Base-by-base conservation (phyloP, 2,888 invertebrate species). In the Labia minor region DNA sequence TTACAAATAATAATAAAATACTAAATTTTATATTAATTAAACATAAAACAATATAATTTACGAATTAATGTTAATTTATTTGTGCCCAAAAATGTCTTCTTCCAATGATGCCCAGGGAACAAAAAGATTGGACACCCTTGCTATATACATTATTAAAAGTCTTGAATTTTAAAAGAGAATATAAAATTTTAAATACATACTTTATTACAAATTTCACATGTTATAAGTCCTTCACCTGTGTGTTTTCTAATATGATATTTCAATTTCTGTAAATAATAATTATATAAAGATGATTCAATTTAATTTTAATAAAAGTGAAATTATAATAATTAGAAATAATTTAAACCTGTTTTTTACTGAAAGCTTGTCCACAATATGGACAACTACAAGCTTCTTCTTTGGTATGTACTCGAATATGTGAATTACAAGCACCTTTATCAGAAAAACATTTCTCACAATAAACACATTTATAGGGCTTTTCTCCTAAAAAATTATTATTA, bases 241-340 rank as follows among this genome's bases (percentile, higher is more conserved):
- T 73, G 73, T 62, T 72, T 73, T n/a, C 73, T 67, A 65, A 73
- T 72, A 65, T 73, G 73, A 64, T 73, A 73, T 61, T 72, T 73
- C 62, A 73, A 69, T 71, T 73, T 73, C 72, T 73, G 72, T 26
- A 71, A 71, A 62, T 66, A 67, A 66, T 33, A 37, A 64, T n/a
- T n/a, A n/a, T 19, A 1, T 3, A 65, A 65, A 65, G 65, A 16
- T 21, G 21, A 14, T 1, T 21, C 19, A 8, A 49, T 20, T 19
- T 19, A 2, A 18, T 65, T 65, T 8, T 26, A 65, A 8, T 14
- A 64, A 16, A 19, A 26, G 8, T 1, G n/a, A 64, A 64, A 26
- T 6, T 3, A 64, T n/a, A 26, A 26, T n/a, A n/a, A n/a, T n/a
- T n/a, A n/a, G n/a, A n/a, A n/a, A n/a, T n/a, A n/a, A n/a, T 19